A percentile compares a stretch with the other conserved stretches of the same genome.
These are phyloP conservation scores for Hypotaenidia okinawae DNA, from an alignment of 2,797 vertebrate genomes.

Conservation along the genomic window DNA sequence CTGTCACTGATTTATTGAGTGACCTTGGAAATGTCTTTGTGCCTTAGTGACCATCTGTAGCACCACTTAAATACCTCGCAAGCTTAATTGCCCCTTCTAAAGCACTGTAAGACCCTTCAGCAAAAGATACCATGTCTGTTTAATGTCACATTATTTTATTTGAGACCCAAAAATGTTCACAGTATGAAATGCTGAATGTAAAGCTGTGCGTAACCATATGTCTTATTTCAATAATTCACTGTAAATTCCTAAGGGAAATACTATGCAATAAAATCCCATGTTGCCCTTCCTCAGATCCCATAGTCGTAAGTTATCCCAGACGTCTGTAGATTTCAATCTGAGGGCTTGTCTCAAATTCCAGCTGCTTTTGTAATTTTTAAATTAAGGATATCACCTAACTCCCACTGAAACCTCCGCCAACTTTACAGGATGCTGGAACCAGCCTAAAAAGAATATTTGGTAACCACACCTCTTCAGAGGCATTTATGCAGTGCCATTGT, in stretches of 20 bases:
- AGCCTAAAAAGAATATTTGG: not conserved
- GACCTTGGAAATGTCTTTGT: slow-evolving; percentile 62
- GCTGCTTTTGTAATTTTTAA: slow-evolving; percentile 25
- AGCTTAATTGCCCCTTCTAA: slow-evolving; percentile 48
- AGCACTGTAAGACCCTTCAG: not conserved
- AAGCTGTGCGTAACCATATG: slow-evolving; percentile 21
- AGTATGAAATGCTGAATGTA: slow-evolving; percentile 27
- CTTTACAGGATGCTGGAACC: not conserved
- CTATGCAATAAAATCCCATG: slow-evolving; percentile 1
- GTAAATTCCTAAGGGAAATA: slow-evolving; percentile 11
- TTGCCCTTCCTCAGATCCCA: not conserved
- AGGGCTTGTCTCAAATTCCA: slow-evolving; percentile 11
- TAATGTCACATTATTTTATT: slow-evolving; percentile 46
- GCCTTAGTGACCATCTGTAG: slow-evolving; percentile 51
- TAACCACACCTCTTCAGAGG: not conserved
- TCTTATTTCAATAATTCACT: slow-evolving; percentile 52
- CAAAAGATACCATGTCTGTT: slow-evolving; percentile 26
- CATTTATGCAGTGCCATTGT: not conserved
- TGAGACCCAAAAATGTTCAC: not conserved
- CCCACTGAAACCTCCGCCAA: not conserved
- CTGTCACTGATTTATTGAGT: slow-evolving; percentile 60
- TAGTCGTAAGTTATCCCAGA: not conserved
- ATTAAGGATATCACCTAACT: not conserved
- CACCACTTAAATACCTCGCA: slow-evolving; percentile 41
- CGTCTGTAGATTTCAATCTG: not conserved